A percentile compares a stretch with the other conserved stretches of the same genome.
phyloP scores from a whole-genome alignment of 2,797 vertebrate genomes.

The Bovichtus diacanthus region DNA sequence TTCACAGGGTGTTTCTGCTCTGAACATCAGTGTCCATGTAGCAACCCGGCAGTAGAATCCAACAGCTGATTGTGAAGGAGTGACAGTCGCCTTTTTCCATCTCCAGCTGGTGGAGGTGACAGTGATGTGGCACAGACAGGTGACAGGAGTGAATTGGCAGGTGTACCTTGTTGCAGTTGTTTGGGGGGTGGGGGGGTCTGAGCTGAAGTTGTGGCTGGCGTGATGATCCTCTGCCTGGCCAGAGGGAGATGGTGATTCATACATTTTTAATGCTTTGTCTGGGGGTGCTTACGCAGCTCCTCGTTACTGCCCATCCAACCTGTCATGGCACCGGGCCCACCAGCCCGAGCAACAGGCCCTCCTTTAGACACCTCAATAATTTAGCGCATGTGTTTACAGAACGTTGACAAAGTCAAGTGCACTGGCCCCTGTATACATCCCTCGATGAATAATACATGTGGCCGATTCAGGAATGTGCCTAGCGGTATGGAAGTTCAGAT shows the following conservation, averaged over 20 bases:
- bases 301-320: constrained; percentile 75
- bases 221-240: constrained; percentile 50
- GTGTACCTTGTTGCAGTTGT: constrained; percentile 50
- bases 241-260: constrained; percentile 61
- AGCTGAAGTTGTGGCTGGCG: constrained; percentile 19
- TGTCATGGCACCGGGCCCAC: constrained; percentile 67
- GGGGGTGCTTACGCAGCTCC: constrained; percentile 70
- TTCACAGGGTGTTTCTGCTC: not conserved
- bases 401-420: constrained; percentile 82
- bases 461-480: constrained; percentile 71
- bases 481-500: constrained; percentile 74
- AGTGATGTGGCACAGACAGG: constrained; percentile 58
- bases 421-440: constrained; percentile 69
- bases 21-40: constrained; percentile 23
- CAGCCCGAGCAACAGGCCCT: constrained; percentile 56
- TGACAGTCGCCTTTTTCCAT: constrained; percentile 40
- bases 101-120: constrained; percentile 58
- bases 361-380: constrained; percentile 81
- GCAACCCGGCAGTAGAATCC: constrained; percentile 31
- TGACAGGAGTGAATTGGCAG: constrained; percentile 70
- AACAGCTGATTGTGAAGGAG: constrained; percentile 37
- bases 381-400: constrained; percentile 84
- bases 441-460: constrained; percentile 82
- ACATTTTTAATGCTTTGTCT: constrained; percentile 78
- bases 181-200: not conserved